A percentile compares a stretch with the other conserved stretches of the same genome.
These are phyloP conservation scores for Fabriciana adippe DNA, from an alignment of 2,888 invertebrate species.

Conservation along the genomic window DNA sequence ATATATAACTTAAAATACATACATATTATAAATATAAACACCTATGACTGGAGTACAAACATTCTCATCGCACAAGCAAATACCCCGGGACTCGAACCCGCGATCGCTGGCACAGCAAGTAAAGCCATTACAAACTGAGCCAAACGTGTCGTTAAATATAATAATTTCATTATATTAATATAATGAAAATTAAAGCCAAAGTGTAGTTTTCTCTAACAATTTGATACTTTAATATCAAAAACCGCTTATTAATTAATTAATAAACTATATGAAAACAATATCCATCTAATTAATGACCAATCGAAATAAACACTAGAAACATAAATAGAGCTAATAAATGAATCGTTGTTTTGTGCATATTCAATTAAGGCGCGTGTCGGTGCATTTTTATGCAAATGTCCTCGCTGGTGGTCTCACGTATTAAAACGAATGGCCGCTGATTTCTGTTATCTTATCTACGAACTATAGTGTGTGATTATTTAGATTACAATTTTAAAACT, in stretches of 20 bases:
- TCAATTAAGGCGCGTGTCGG: constrained; percentile 74
- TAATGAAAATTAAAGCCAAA: no score
- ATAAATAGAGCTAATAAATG: constrained; percentile 14
- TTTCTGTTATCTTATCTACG: background rate
- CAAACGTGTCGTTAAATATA: no score
- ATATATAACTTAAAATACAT: no score
- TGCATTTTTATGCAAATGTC: constrained; percentile 76
- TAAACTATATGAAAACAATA: constrained; percentile 20
- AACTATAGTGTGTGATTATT: constrained; percentile 3
- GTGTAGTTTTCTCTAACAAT: no score
- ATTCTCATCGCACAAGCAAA: no score
- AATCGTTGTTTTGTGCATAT: constrained; percentile 42
- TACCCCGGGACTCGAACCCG: no score
- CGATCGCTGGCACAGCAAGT: no score
- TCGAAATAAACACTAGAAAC: constrained; percentile 6
- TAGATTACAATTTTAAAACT: background rate
- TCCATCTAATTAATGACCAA: constrained; percentile 9
- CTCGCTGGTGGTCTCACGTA: constrained; percentile 57
- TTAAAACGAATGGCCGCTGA: constrained; percentile 3
- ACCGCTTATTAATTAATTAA: constrained; percentile 4
- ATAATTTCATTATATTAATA: no score
- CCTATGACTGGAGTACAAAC: no score
- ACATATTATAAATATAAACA: no score
- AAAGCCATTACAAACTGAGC: no score
- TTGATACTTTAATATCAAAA: no score